Evolutionary conservation across 2,113 vertebrate species (phyloP), one percentile per base, ranked within the genome.

Genomic region (Protobothrops flavoviridis): DNA sequence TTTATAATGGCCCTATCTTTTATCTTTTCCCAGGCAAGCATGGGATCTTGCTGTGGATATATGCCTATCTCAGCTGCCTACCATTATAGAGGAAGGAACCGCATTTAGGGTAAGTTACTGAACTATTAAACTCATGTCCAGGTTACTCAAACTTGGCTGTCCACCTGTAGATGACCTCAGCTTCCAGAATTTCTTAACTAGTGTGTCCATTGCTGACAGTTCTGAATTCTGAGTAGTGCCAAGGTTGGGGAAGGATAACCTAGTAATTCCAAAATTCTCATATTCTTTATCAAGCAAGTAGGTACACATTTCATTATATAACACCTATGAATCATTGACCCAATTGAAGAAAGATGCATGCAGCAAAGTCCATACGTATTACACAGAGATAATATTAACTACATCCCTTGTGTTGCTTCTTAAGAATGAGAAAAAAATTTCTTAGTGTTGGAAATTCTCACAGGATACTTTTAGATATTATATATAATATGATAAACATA

Each of bases 41-140:
- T 99, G 99, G 99, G 99, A 99, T 97, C 98, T 99, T 0, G 99
- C 99, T 0, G 99, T 99, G 92, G 99, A 99, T 97, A 99, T 99
- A 93, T 99, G 99, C 95, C 99, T 99, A 90, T 99, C 99, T 92
- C 99, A 99, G 95, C 97, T 99, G 91, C 99, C 99, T 3, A 99
- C 99, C 39, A 99, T 99, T 96, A 99, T 99, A 1, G 99, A 99
- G 96, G 99, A 99, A 91, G 99, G 99, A 95, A 99, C 99, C 0
- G 98, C 99, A 12, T 99, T 99, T 96, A 98, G 99, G 97, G 99
- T 99, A 96, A 99, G 99, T 95, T 24, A 45, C 53, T 23, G 12
- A 59, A 89, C 33, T 43, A 81, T 81, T 81, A 43, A 81, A 10
- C 33, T 81, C 74, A 81, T 21, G 6, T 43, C 74, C 0, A 3